phyloP scores from a whole-genome alignment of 1,140 invertebrate genomes.

The Paraescarpia echinospica region DNA sequence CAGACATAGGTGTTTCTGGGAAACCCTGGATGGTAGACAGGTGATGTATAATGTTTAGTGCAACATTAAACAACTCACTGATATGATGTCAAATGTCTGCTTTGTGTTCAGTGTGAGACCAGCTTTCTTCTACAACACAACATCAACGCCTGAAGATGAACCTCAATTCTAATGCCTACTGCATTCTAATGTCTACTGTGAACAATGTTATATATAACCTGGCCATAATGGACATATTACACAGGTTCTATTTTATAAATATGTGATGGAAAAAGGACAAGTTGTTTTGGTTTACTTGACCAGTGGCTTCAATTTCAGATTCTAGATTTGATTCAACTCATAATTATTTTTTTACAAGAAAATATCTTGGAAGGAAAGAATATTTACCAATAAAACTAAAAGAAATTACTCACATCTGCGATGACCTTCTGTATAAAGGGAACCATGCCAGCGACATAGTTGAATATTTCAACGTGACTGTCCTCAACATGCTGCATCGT shows the following conservation, averaged over 20 bases:
- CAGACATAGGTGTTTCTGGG: neutral
- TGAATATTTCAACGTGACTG: conserved; percentile 25
- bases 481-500: conserved; percentile 26
- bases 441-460: conserved; percentile 34
- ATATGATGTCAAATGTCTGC: conserved; percentile 9
- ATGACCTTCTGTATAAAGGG: conserved; percentile 31
- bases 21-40: neutral
- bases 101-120: conserved; percentile 13
- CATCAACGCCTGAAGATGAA: neutral
- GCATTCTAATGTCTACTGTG: neutral
- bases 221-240: too few relatives aligned
- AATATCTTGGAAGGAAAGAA: neutral
- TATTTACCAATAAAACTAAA: neutral
- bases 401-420: conserved; percentile 27
- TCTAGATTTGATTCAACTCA: neutral
- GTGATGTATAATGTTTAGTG: neutral
- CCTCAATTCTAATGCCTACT: neutral
- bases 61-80: neutral
- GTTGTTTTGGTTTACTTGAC: neutral
- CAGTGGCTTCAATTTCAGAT: neutral
- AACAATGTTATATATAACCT: neutral
- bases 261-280: neutral
- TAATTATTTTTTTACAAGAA: neutral
- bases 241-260: neutral
- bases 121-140: conserved; percentile 21